Percentiles rank a stretch among this genome's conserved stretches.
Conservation (phyloP, 2,888 invertebrate species). For the Rotaria magnacalcarata region DNA sequence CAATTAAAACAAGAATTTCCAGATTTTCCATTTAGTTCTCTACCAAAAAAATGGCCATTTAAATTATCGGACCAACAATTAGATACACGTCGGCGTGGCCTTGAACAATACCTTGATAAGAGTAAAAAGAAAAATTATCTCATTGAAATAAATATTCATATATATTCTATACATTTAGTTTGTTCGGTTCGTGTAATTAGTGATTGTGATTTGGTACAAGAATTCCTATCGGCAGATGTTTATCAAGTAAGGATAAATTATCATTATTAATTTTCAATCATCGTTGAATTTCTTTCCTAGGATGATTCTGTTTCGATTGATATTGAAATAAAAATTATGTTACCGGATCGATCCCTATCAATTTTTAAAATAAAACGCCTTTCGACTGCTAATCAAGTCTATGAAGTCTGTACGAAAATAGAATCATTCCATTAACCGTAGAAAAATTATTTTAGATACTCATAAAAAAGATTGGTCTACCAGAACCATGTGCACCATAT, state of each 20-base stretch:
- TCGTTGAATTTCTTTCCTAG: not conserved
- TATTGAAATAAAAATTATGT: constrained; percentile 65
- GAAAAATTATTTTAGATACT: constrained; percentile 65
- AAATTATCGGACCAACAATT: constrained; percentile 86
- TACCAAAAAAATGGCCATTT: constrained; percentile 98
- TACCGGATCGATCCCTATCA: constrained; percentile 84
- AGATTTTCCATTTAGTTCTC: constrained; percentile 89
- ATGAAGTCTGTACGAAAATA: constrained; percentile 60
- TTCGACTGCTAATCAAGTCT: constrained; percentile 85
- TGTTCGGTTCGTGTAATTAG: constrained; percentile 96
- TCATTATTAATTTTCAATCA: too few species aligned
- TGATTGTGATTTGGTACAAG: constrained; percentile 91
- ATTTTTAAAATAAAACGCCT: constrained; percentile 81
- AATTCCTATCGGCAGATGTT: constrained; percentile 70
- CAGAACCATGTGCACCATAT: constrained; percentile 75
- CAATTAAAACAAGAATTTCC: constrained; percentile 85
- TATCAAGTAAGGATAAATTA: not conserved
- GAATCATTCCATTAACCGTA: constrained; percentile 47
- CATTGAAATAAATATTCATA: too few species aligned
- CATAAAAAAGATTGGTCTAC: constrained; percentile 76
- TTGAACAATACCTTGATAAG: constrained; percentile 94
- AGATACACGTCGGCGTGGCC: constrained; percentile 82
- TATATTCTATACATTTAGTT: constrained; percentile 61
- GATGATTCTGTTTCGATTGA: constrained; percentile 6
- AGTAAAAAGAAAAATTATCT: constrained; percentile 53